These are phyloP conservation scores for Biston betularia DNA, from an alignment of 2,888 invertebrate species.

Conservation along the genomic window DNA sequence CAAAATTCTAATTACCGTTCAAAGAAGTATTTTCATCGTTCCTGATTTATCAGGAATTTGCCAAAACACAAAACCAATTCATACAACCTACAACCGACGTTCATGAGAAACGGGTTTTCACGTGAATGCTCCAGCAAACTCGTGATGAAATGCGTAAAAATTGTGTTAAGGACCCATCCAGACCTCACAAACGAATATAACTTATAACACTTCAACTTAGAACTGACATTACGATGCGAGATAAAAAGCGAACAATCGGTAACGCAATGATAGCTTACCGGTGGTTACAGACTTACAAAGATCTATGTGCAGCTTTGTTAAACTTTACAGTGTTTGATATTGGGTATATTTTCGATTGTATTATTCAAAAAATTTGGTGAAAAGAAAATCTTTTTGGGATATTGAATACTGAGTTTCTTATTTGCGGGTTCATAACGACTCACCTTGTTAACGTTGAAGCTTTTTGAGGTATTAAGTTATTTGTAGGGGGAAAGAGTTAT, in stretches of 20 bases:
- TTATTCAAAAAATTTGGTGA: conserved; percentile 11
- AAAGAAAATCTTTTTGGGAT: conserved; percentile 53
- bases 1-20: too few species aligned
- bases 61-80: conserved; percentile 36
- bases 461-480: conserved; percentile 37
- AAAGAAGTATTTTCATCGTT: too few species aligned
- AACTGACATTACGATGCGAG: conserved; percentile 13
- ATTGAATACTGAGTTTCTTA: conserved; percentile 58
- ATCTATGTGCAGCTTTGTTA: conserved; percentile 25
- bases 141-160: conserved; percentile 69
- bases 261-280: conserved; percentile 36
- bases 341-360: conserved; percentile 39
- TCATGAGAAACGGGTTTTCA: conserved; percentile 58
- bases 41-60: too few species aligned
- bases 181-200: conserved; percentile 23
- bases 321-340: conserved; percentile 7
- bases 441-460: conserved; percentile 56
- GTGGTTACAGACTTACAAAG: conserved; percentile 33
- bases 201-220: conserved; percentile 3
- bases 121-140: conserved; percentile 66
- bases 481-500: conserved; percentile 37
- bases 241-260: conserved; percentile 22
- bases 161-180: conserved; percentile 69
- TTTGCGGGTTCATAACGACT: conserved; percentile 60
- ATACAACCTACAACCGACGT: conserved; percentile 48